Base-by-base conservation (phyloP, 2,797 vertebrate species). In the Silurus lanzhouensis region DNA sequence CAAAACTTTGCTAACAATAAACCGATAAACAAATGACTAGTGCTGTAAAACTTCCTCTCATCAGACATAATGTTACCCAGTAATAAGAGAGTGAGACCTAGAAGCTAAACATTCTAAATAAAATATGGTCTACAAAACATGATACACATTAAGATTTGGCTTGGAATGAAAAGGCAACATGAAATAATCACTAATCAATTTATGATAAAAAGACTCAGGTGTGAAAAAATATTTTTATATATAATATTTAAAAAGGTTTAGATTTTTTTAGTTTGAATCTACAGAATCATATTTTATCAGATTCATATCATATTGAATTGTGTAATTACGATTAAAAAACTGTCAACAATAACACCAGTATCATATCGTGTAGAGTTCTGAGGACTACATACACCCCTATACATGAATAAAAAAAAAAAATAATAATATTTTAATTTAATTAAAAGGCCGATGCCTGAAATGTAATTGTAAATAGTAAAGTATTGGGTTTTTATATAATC, bases 1-100 rank as follows among this genome's bases (percentile, higher is more conserved):
- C 79, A 82, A 82, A 85, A 68, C 60, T 19, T 38, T 48, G 19
- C 83, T 19, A 48, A 52, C 15, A 38, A 48, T 60, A 75, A 67
- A 22, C 60, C 48, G 75, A 31, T 38, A 81, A 63, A 31, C 76
- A 80, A 74, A 72, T 27, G 25, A 58, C 31, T 15, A 55, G 79
- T 31, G 46, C 20, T 67, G n/a, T 13, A 25, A 61, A 61, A 74
- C 14, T 66, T 13, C 19, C 72, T 44, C 31, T 48, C 48, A 19
- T 19, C 55, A 20, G 19, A n/a, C 14, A 38, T 15, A 67, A 79
- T 61, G 19, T 6, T 63, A 46, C 58, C 44, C 58, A 78, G 31
- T 78, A 7, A 22, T 44, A 38, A 27, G 15, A 2, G 17, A 58
- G 46, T 74, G 46, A 74, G 15, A 77, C 1, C 17, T 20, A 38